Percentiles rank a stretch among this genome's conserved stretches.
phyloP scores from a whole-genome alignment of 2,797 vertebrate genomes.

The Schizopygopsis malacanthus region DNA sequence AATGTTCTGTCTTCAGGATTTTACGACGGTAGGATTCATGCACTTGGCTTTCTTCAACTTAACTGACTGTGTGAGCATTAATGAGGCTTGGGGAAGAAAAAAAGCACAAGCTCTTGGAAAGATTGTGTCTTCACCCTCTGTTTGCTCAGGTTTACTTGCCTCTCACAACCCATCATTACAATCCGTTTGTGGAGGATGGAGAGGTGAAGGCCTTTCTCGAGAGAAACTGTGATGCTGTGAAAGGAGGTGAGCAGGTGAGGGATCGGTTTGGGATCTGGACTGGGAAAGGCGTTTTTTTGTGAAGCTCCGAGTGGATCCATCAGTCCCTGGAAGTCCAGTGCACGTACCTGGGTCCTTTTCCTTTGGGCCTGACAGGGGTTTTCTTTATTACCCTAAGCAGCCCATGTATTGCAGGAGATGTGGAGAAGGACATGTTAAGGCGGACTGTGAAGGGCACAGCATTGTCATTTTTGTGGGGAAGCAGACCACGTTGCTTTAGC shows the following conservation, averaged over 20 bases:
- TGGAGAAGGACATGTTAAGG: background rate
- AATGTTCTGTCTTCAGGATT: background rate
- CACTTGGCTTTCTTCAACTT: background rate
- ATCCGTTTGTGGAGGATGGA: background rate
- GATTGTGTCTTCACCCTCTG: background rate
- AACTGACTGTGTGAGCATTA: too few relatives aligned
- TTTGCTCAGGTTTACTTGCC: background rate
- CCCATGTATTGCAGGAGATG: slow-evolving; percentile 29
- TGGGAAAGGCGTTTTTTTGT: background rate
- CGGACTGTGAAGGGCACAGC: too few relatives aligned
- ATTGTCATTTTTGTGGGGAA: too few relatives aligned
- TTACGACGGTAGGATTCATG: background rate
- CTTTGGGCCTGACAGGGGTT: background rate
- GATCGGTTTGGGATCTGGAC: slow-evolving; percentile 9
- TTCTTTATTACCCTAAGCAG: background rate
- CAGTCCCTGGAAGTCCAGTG: rapidly evolving
- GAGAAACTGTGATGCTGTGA: background rate
- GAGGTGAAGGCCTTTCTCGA: background rate
- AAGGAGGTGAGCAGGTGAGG: background rate
- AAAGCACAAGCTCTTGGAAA: background rate
- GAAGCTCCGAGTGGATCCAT: background rate
- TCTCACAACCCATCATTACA: slow-evolving; percentile 1
- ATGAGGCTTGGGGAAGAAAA: background rate
- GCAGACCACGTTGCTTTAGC: too few relatives aligned
- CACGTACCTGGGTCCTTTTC: slow-evolving; percentile 16